Percentiles rank a stretch among this genome's conserved stretches.
phyloP scores from a whole-genome alignment of 1,140 invertebrate species.

The Callitettix versicolor region DNA sequence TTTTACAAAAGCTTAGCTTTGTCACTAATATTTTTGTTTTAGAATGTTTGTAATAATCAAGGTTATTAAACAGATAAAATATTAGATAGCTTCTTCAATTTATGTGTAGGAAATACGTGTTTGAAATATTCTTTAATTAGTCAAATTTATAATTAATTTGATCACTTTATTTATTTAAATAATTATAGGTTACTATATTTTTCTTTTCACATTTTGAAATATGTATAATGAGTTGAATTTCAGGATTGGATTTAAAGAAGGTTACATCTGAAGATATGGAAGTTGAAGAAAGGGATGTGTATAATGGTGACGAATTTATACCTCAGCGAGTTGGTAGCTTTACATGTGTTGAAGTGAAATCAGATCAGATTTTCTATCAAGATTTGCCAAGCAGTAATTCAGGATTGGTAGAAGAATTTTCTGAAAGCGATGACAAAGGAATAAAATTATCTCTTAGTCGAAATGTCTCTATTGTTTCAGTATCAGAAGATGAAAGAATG shows the following conservation, averaged over 20 bases:
- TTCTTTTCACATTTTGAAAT: no score
- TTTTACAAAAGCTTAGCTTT: no score
- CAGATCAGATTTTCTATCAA: conserved; percentile 32
- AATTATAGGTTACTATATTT: no score
- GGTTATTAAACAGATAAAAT: no score
- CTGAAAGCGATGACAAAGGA: conserved; percentile 23
- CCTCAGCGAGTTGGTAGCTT: conserved; percentile 9
- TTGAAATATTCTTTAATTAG: no score
- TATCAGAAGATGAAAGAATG: conserved; percentile 46
- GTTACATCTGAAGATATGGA: conserved; percentile 30
- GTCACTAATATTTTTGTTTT: no score
- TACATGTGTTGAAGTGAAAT: conserved; percentile 38
- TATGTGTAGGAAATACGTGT: no score
- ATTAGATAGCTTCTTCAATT: no score
- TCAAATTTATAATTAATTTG: no score
- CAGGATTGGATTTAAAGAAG: conserved; percentile 40
- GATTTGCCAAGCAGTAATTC: conserved; percentile 13
- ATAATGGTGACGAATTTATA: not conserved
- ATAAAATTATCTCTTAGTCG: conserved; percentile 36
- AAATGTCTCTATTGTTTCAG: conserved; percentile 49
- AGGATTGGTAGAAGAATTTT: conserved; percentile 36
- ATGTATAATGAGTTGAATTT: conserved; percentile 2
- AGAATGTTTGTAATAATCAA: no score
- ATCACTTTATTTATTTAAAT: no score
- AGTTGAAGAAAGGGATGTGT: conserved; percentile 19